Base-by-base conservation (phyloP, 2,888 invertebrate genomes). In the Ormyrus labotus region DNA sequence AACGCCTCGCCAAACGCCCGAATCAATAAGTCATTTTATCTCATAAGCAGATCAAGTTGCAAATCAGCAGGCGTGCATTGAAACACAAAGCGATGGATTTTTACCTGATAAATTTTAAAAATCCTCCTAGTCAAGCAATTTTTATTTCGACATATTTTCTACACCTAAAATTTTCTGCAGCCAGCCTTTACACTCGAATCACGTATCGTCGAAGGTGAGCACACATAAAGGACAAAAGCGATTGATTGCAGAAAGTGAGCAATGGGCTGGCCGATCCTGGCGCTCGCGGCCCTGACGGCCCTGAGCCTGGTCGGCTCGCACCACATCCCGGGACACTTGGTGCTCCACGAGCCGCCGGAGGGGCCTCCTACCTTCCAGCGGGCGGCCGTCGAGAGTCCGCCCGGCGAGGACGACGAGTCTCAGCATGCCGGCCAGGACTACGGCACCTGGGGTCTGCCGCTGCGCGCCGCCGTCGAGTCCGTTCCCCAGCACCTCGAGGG, bases 391-490 rank as follows among this genome's bases (percentile, higher is more conserved):
- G 92, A 93, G 86, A 90, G 89, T 65, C 85, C 87, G n/a, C 92
- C 92, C 2, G 19, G 19, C 19, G 19, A 19, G 19, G 19, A 19
- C 19, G 19, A 19, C 19, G 1, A 1, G 19, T 19, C 19, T 19
- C 19, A 19, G 19, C 19, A 19, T 19, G 19, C 5, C 8, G 10
- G 11, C 8, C 45, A 51, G 34, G 89, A 89, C 77, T 92, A 89
- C 83, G 92, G 92, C 48, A 90, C 91, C 13, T 89, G 86, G 76
- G 90, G 90, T 80, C 87, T 94, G 70, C 96, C 96, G 0, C 91
- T 96, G 80, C 92, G 96, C 80, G 93, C 94, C 68, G 96, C 96
- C 1, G 96, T 96, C 3, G 96, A 96, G 91, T 84, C 87, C n/a
- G 80, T 87, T 51, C 90, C 90, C 8, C 84, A 85, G 68, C 78